A percentile compares a stretch with the other conserved stretches of the same genome.
Evolutionary conservation across 2,797 vertebrate species (phyloP).

Genomic region (Harpagifer antarcticus): DNA sequence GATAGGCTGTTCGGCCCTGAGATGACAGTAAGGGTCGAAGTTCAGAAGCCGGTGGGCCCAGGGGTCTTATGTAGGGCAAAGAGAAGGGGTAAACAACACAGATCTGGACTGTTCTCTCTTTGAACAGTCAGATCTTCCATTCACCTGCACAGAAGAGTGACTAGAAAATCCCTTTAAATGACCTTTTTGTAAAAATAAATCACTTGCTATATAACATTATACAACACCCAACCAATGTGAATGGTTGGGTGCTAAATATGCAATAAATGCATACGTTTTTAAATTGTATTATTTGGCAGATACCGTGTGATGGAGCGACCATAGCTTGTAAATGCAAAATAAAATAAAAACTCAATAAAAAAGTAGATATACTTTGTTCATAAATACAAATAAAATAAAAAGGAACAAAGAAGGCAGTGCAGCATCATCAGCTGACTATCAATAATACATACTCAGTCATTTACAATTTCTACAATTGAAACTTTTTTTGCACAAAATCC

Average conservation of each 20-base stretch:
- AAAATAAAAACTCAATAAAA: background rate
- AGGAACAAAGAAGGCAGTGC: background rate
- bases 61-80: slow-evolving; percentile 29
- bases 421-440: background rate
- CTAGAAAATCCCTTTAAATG: background rate
- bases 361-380: too few relatives aligned
- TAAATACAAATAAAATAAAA: background rate
- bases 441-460: background rate
- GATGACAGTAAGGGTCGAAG: slow-evolving; percentile 71
- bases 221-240: too few relatives aligned
- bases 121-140: slow-evolving; percentile 4
- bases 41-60: slow-evolving; percentile 27
- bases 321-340: background rate
- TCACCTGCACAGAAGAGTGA: background rate
- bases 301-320: background rate
- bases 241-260: background rate
- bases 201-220: background rate
- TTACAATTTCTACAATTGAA: too few relatives aligned
- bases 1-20: slow-evolving; percentile 54
- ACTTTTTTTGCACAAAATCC: background rate
- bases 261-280: background rate
- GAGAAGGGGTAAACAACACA: slow-evolving; percentile 18
- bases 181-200: background rate
- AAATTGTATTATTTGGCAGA: background rate
- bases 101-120: slow-evolving; percentile 2